Conservation (phyloP, 2,113 vertebrate species). For the Euleptes europaea region DNA sequence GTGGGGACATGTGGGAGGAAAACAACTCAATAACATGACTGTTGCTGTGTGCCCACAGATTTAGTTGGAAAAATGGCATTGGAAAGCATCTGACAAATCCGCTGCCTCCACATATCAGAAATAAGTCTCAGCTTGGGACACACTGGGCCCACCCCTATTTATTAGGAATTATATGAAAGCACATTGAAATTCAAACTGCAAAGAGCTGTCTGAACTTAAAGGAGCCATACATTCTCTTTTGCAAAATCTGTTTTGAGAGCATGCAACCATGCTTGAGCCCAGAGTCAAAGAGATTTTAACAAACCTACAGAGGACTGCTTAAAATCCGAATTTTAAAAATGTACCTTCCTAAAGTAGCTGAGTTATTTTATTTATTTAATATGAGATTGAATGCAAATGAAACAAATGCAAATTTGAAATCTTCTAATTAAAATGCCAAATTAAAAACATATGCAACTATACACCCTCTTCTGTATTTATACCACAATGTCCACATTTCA, state of each 20-base stretch:
- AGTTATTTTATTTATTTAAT: neutral
- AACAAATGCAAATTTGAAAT: neutral
- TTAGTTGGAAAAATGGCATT: neutral
- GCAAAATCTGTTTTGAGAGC: neutral
- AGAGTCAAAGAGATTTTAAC: neutral
- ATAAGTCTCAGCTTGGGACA: no score
- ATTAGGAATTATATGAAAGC: no score
- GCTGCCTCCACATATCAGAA: neutral
- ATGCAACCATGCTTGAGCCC: neutral
- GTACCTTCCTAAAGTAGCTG: neutral
- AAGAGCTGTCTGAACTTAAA: neutral
- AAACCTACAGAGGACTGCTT: neutral
- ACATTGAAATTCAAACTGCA: neutral
- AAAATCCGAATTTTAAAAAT: neutral
- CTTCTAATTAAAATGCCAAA: neutral
- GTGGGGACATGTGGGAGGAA: neutral
- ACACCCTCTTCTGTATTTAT: neutral
- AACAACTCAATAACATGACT: neutral
- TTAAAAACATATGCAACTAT: neutral
- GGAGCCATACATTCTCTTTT: neutral
- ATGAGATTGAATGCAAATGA: neutral
- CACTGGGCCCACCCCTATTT: no score
- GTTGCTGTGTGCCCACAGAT: fast-evolving
- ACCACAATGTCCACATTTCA: neutral
- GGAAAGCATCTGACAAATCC: neutral